phyloP scores from a whole-genome alignment of 2,888 invertebrate genomes.

The Rhagophthalmus giganteus region DNA sequence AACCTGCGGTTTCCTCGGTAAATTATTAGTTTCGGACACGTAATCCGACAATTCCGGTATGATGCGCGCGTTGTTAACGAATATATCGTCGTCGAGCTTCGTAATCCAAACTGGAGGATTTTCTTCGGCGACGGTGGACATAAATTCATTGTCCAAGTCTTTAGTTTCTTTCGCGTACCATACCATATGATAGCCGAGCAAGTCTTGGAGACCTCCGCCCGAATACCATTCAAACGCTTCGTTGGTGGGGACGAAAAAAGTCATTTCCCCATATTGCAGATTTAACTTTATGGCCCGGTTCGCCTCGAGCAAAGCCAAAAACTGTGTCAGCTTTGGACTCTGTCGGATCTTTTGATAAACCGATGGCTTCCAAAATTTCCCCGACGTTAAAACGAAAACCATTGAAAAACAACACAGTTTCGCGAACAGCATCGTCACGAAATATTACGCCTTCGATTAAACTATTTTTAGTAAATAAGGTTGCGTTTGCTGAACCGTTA shows the following conservation, averaged over 20 bases:
- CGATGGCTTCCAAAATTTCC: slow-evolving; percentile 30
- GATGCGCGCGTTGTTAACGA: slow-evolving; percentile 84
- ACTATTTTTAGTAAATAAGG: slow-evolving; percentile 15
- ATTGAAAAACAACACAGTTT: slow-evolving; percentile 7
- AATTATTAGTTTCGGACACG: slow-evolving; percentile 36
- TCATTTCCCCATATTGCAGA: slow-evolving; percentile 72
- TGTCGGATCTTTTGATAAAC: slow-evolving; percentile 45
- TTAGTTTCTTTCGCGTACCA: slow-evolving; percentile 65
- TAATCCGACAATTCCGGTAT: slow-evolving; percentile 58
- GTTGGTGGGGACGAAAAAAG: slow-evolving; percentile 85
- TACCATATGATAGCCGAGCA: slow-evolving; percentile 49
- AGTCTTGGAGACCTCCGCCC: slow-evolving; percentile 61
- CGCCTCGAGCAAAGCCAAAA: slow-evolving; percentile 71
- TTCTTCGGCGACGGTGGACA: slow-evolving; percentile 71
- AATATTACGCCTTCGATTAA: too few species aligned
- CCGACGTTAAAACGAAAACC: background rate
- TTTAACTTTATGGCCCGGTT: slow-evolving; percentile 71
- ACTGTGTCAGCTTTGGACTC: slow-evolving; percentile 61
- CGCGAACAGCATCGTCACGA: slow-evolving; percentile 6
- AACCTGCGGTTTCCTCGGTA: slow-evolving; percentile 53
- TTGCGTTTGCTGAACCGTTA: slow-evolving; percentile 9
- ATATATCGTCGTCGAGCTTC: slow-evolving; percentile 65
- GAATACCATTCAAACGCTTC: slow-evolving; percentile 65
- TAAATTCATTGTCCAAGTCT: slow-evolving; percentile 54
- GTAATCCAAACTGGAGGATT: slow-evolving; percentile 85